phyloP scores from a whole-genome alignment of 2,797 vertebrate genomes.

The Falco columbarius region DNA sequence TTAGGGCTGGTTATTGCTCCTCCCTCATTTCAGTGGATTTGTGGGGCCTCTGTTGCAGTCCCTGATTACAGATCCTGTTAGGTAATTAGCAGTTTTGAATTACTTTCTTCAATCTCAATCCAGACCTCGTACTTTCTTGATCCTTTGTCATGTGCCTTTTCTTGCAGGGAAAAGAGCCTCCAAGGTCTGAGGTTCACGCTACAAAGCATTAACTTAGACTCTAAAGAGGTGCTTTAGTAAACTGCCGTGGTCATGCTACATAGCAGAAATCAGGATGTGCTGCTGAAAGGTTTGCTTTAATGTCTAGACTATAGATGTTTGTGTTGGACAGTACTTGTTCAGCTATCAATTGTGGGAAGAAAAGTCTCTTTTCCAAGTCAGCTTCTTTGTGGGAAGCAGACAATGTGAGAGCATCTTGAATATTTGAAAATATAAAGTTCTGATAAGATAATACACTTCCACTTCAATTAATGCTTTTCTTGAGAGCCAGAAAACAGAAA shows the following conservation, averaged over 20 bases:
- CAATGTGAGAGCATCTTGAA: neutral
- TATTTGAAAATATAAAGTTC: conserved; percentile 40
- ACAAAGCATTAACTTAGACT: conserved; percentile 3
- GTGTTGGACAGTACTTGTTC: conserved; percentile 16
- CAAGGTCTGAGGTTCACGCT: neutral
- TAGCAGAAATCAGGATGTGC: conserved; percentile 14
- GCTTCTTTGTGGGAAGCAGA: conserved; percentile 13
- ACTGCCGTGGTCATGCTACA: neutral
- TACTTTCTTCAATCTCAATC: neutral
- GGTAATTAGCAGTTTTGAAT: neutral
- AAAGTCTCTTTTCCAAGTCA: neutral
- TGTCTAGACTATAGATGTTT: conserved; percentile 35
- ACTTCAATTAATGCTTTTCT: conserved; percentile 9
- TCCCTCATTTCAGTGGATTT: neutral
- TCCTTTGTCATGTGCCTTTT: neutral
- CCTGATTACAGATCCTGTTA: neutral
- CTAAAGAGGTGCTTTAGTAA: conserved; percentile 37
- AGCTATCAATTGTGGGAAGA: neutral
- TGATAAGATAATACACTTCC: conserved; percentile 29
- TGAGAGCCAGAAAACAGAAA: conserved; percentile 30
- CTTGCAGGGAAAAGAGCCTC: neutral
- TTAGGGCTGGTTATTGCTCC: neutral
- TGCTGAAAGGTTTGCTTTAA: conserved; percentile 54
- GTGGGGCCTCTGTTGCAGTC: neutral
- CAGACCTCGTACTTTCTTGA: neutral